Conservation (phyloP, 2,888 invertebrate species). For the Lepidochitona cinerea region DNA sequence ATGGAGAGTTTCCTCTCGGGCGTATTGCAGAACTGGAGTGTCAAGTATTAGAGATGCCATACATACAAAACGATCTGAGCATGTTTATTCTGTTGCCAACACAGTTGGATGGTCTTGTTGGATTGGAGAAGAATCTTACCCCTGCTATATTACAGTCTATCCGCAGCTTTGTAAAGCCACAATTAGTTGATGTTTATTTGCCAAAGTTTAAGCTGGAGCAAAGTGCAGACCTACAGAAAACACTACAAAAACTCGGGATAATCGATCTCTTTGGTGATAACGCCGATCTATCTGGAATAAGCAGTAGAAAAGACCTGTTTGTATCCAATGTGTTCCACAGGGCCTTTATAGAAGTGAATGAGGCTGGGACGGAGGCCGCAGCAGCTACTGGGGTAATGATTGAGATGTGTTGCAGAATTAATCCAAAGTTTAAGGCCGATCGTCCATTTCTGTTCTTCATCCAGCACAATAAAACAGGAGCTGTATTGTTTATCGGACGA, state of each 20-base stretch:
- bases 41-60: slow-evolving; percentile 83
- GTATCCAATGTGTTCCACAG: slow-evolving; percentile 63
- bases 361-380: not conserved
- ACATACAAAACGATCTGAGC: slow-evolving; percentile 69
- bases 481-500: slow-evolving; percentile 40
- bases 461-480: slow-evolving; percentile 18
- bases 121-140: slow-evolving; percentile 37
- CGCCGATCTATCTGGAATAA: slow-evolving; percentile 12
- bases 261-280: slow-evolving; percentile 8
- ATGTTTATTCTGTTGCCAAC: slow-evolving; percentile 62
- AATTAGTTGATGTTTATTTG: slow-evolving; percentile 13
- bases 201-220: slow-evolving; percentile 11
- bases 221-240: slow-evolving; percentile 7
- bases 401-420: slow-evolving; percentile 19
- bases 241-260: slow-evolving; percentile 3
- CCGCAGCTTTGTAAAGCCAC: not conserved
- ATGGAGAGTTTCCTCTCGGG: slow-evolving; percentile 76
- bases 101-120: slow-evolving; percentile 41
- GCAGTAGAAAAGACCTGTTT: slow-evolving; percentile 38
- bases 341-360: slow-evolving; percentile 60
- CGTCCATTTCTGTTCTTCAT: slow-evolving; percentile 44
- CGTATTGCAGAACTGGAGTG: slow-evolving; percentile 77
- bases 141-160: not conserved
- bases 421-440: slow-evolving; percentile 46
- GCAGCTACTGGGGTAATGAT: slow-evolving; percentile 34